Evolutionary conservation across 2,888 invertebrate genomes (phyloP).

Genomic region (Sthenelais limicola): DNA sequence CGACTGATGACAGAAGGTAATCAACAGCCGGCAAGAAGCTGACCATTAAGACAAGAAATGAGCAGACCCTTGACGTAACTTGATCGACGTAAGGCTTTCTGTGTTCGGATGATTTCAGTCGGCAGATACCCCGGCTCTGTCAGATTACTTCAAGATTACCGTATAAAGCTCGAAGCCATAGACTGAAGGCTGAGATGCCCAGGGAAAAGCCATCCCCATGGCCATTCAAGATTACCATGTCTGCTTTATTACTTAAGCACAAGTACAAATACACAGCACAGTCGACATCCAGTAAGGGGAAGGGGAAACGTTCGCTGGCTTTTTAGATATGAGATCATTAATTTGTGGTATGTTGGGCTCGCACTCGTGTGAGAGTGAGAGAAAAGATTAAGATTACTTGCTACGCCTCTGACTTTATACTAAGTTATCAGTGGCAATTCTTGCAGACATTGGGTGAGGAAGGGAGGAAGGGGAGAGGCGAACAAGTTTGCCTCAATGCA

Average conservation of each 20-base stretch:
- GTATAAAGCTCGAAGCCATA: not conserved
- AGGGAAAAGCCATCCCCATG: not conserved
- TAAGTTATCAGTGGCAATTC: too few species aligned
- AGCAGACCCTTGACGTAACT: conserved; percentile 5
- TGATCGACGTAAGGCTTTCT: conserved; percentile 24
- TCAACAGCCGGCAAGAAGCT: conserved; percentile 2
- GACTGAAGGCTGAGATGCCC: not conserved
- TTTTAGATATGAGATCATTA: too few species aligned
- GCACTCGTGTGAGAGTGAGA: too few species aligned
- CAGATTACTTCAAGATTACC: conserved; percentile 17
- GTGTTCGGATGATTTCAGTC: not conserved
- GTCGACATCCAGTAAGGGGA: not conserved
- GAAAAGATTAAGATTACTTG: too few species aligned
- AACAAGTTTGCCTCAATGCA: too few species aligned
- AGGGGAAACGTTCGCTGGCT: conserved; percentile 2
- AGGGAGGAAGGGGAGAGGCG: too few species aligned
- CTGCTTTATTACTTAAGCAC: conserved; percentile 29
- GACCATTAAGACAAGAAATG: conserved; percentile 35
- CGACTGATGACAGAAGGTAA: conserved; percentile 9
- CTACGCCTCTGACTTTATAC: too few species aligned
- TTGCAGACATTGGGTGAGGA: too few species aligned
- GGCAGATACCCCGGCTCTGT: not conserved
- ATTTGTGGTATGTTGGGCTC: too few species aligned
- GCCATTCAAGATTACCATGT: conserved; percentile 16
- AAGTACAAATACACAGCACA: conserved; percentile 7